These are phyloP conservation scores for Penaeus vannamei DNA, from an alignment of 1,140 invertebrate species.

Conservation along the genomic window DNA sequence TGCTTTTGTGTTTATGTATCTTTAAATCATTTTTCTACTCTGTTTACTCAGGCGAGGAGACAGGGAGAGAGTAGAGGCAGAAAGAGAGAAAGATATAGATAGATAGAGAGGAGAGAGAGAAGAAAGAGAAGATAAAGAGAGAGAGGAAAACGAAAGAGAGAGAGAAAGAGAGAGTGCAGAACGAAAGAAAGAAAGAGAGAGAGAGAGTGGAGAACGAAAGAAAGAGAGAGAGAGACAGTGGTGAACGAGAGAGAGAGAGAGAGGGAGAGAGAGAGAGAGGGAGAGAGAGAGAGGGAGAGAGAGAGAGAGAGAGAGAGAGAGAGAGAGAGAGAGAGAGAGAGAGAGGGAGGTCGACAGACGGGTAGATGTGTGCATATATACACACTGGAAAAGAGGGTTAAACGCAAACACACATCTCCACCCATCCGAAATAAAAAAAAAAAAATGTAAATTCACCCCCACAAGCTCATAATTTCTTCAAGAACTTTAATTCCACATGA, in stretches of 20 bases:
- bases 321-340: slow-evolving; percentile 47
- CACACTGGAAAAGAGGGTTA: background rate
- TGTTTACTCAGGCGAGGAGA: too few species aligned
- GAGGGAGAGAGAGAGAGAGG: background rate
- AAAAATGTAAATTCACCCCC: too few species aligned
- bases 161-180: background rate
- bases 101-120: background rate
- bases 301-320: slow-evolving; percentile 8
- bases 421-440: too few species aligned
- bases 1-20: too few species aligned
- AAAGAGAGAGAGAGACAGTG: slow-evolving; percentile 7
- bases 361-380: background rate
- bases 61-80: background rate
- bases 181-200: background rate
- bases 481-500: too few species aligned
- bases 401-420: too few species aligned
- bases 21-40: too few species aligned
- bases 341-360: slow-evolving; percentile 13
- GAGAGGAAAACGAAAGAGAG: background rate
- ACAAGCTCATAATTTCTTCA: too few species aligned
- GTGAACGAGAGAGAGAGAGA: background rate
- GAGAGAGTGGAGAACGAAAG: background rate
- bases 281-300: background rate
- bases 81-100: background rate
- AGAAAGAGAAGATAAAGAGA: background rate